Evolutionary conservation across 1,140 invertebrate genomes (phyloP).

Genomic region (Drosophila triauraria): DNA sequence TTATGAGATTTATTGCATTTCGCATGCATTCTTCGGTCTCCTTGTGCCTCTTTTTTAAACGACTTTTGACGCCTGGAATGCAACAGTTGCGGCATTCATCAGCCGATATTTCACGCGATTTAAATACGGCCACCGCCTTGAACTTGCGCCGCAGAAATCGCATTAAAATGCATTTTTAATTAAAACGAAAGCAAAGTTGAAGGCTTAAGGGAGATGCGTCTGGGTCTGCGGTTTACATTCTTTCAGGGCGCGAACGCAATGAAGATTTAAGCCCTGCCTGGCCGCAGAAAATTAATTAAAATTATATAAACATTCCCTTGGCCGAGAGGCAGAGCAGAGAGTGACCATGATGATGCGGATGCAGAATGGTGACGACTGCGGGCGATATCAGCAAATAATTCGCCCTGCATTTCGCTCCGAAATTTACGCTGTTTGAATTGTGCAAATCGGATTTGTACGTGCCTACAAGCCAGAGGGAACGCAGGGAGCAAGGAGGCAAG

Average conservation of each 20-base stretch:
- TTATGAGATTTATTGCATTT: conserved; percentile 69
- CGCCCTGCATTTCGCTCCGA: conserved; percentile 51
- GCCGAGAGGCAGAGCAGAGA: background rate
- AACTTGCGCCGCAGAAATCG: conserved; percentile 47
- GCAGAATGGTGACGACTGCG: conserved; percentile 31
- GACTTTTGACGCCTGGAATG: conserved; percentile 17
- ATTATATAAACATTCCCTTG: conserved; percentile 60
- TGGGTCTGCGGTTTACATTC: conserved; percentile 28
- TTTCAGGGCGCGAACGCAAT: conserved; percentile 7
- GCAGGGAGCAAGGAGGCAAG: background rate
- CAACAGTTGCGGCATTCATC: conserved; percentile 25
- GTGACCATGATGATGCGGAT: conserved; percentile 25
- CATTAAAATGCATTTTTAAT: conserved; percentile 81
- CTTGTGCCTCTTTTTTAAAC: background rate
- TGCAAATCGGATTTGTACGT: conserved; percentile 81
- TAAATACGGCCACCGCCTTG: conserved; percentile 22
- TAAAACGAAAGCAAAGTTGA: conserved; percentile 79
- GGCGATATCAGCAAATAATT: conserved; percentile 69
- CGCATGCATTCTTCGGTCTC: background rate
- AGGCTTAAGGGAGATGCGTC: conserved; percentile 42
- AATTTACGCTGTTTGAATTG: conserved; percentile 78
- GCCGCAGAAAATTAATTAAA: conserved; percentile 79
- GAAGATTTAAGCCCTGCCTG: conserved; percentile 54
- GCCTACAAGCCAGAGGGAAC: conserved; percentile 27
- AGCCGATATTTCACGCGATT: conserved; percentile 7